Percentiles rank a stretch among this genome's conserved stretches.
phyloP scores from a whole-genome alignment of 2,797 vertebrate species.

The Pitangus sulphuratus region DNA sequence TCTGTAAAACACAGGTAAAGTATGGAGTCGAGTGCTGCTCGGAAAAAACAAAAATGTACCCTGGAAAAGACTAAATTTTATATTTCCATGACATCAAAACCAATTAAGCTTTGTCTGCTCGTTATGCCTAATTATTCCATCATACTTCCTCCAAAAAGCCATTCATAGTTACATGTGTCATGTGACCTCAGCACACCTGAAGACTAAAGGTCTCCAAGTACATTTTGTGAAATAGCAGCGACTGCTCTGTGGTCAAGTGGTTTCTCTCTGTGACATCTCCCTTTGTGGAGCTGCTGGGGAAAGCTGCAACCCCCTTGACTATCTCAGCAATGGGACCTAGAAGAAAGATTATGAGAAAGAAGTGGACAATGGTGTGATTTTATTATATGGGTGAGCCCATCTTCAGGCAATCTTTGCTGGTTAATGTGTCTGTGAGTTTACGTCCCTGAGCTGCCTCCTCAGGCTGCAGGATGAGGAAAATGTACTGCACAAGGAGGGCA shows the following conservation, averaged over 20 bases:
- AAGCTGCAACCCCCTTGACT: background rate
- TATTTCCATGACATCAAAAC: background rate
- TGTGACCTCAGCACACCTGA: background rate
- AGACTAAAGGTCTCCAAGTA: background rate
- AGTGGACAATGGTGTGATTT: background rate
- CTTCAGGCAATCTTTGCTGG: background rate
- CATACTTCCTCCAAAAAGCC: background rate
- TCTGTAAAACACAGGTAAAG: background rate
- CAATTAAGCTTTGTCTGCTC: background rate
- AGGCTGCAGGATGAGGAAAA: background rate
- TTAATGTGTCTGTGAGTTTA: background rate
- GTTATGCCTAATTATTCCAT: background rate
- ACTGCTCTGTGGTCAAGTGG: background rate
- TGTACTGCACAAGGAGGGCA: background rate
- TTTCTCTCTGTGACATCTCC: background rate
- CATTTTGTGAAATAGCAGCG: background rate
- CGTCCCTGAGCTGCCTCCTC: fast-evolving
- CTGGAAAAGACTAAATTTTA: background rate
- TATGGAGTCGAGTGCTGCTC: background rate
- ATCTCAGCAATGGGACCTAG: background rate
- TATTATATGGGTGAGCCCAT: background rate
- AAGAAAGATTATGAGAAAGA: background rate
- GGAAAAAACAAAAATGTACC: background rate
- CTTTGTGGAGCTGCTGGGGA: background rate
- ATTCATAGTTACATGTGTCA: background rate